A percentile compares a stretch with the other conserved stretches of the same genome.
phyloP scores from a whole-genome alignment of 2,113 vertebrate species.

The Eretmochelys imbricata region DNA sequence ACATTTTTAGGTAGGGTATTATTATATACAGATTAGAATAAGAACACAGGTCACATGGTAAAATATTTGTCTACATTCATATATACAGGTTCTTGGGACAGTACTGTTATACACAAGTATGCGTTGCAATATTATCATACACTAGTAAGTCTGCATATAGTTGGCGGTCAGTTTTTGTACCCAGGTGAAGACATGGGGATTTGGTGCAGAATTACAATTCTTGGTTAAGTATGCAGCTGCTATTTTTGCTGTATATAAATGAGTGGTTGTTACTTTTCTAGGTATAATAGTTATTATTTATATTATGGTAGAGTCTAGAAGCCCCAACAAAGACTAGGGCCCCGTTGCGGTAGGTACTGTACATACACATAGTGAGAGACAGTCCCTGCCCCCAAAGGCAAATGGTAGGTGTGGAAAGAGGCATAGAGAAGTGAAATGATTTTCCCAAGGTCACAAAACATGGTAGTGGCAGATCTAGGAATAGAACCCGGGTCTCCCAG shows the following conservation, averaged over 20 bases:
- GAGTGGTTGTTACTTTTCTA: background rate
- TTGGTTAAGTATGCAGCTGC: background rate
- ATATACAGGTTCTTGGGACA: background rate
- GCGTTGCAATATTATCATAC: background rate
- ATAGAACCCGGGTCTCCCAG: background rate
- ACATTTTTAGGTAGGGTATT: background rate
- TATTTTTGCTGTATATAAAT: background rate
- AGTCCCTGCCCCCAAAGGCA: background rate
- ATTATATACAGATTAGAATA: background rate
- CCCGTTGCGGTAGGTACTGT: accelerated
- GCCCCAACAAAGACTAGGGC: background rate
- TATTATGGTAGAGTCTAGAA: background rate
- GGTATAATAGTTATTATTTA: background rate
- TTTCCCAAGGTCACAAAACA: accelerated
- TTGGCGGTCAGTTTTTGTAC: background rate
- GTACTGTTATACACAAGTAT: background rate
- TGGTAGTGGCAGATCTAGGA: background rate
- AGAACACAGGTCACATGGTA: background rate
- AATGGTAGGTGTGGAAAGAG: background rate
- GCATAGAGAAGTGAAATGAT: background rate
- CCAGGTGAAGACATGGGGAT: background rate
- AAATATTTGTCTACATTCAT: background rate
- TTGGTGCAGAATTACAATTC: background rate
- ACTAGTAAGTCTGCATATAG: background rate
- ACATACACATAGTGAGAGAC: background rate